Evolutionary conservation across 2,113 vertebrate genomes (phyloP), one percentile per base, ranked within the genome.

Genomic region (Pseudopipra pipra): DNA sequence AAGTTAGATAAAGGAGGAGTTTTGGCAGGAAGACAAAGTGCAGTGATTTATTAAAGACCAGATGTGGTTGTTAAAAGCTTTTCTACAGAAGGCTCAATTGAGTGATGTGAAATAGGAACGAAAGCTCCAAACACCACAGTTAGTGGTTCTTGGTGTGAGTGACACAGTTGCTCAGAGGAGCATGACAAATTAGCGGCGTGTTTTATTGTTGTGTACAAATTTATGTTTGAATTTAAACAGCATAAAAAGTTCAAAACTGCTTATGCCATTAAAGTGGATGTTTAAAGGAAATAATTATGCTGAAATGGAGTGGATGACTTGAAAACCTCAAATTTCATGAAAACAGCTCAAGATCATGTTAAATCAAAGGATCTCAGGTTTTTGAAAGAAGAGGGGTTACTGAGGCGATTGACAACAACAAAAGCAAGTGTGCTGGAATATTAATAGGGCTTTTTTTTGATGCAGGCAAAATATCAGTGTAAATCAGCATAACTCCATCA

Each of bases 1-100:
- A 98, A 98, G 98, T 98, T 98, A 98, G 98, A 99, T 98, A 98
- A 98, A 99, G 98, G 98, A 98, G 98, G 98, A 97, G 98, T 98
- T 98, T 98, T 98, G 98, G 98, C 99, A 98, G 98, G 96, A 98
- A 99, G 98, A 99, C 98, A 98, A 98, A 99, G 98, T 99, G 97
- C 98, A 94, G 97, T 98, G 98, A 99, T 99, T 99, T 99, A 98
- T 99, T 98, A 98, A 96, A 97, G 96, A 98, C 98, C 98, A 98
- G 99, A 99, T 99, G 98, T 98, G 98, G 97, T 97, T 96, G 98
- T 98, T 98, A 98, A 98, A 98, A 98, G 99, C 98, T 98, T 98
- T 98, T 98, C 95, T 97, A 87, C 96, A 98, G 97, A 98, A 98
- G 97, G 97, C 97, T 97, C 97, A 75, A 91, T 78, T 97, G 98